Conservation (phyloP, 2,888 invertebrate species). For the Melieria picta region DNA sequence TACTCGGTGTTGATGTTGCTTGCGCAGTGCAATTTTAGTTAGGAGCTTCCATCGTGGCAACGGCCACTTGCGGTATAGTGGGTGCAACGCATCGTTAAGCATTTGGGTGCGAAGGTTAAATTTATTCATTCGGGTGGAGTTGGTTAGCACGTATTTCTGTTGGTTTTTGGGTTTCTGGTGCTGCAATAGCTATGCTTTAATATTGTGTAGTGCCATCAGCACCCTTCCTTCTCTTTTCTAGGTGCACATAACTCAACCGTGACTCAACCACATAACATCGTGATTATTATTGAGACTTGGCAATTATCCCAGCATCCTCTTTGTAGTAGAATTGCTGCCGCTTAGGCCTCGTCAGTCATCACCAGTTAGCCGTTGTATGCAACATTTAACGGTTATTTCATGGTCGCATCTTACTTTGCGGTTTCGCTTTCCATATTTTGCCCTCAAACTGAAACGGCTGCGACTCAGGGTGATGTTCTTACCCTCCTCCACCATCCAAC, state of each 20-base stretch:
- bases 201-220: background rate
- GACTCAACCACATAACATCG: slow-evolving; percentile 18
- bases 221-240: background rate
- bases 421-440: slow-evolving; percentile 16
- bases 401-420: slow-evolving; percentile 36
- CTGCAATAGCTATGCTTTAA: background rate
- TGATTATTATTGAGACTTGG: slow-evolving; percentile 34
- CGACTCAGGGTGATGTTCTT: slow-evolving; percentile 33
- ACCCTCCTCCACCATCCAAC: background rate
- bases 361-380: slow-evolving; percentile 33
- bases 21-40: background rate
- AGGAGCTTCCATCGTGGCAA: no score
- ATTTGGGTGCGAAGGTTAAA: slow-evolving; percentile 39
- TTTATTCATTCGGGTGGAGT: slow-evolving; percentile 37
- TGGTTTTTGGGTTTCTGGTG: background rate
- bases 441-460: slow-evolving; percentile 16
- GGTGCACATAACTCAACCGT: background rate
- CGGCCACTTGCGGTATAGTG: background rate
- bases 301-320: slow-evolving; percentile 41
- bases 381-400: slow-evolving; percentile 45
- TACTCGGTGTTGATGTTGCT: background rate
- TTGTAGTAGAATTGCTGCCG: slow-evolving; percentile 22
- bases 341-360: slow-evolving; percentile 10
- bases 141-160: background rate
- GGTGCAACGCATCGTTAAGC: slow-evolving; percentile 29